Evolutionary conservation across 2,888 invertebrate genomes (phyloP), one percentile per base, ranked within the genome.

Genomic region (Volucella bombylans): DNA sequence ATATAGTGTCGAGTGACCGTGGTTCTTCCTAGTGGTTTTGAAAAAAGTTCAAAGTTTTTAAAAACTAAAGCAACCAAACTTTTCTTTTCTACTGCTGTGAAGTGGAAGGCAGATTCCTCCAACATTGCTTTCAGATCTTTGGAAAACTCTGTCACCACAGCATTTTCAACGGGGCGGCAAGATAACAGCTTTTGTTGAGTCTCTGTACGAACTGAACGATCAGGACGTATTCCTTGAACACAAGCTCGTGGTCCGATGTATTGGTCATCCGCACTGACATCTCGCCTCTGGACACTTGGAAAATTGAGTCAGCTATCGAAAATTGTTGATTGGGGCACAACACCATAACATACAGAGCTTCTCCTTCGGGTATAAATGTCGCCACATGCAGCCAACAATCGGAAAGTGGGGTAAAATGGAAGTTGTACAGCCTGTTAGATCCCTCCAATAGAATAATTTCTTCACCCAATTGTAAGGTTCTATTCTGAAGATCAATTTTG

Each of bases 111-210:
- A 41, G 59, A 14, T 59, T 59, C 15, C 0, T 59, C 39, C 15
- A 59, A 4, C 0, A 59, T n/a, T 4, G 6, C 59, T 15, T 41
- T 14, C 41, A 59, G 38, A 14, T 41, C 59, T 2, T 41, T n/a
- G 41, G 39, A 15, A 1, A 41, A 41, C 15, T 39, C 59, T 4
- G n/a, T 41, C 14, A n/a, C 41, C 0, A 23, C 59, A 59, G 59
- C 59, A 41, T 41, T 59, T 41, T 59, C 59, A 59, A 41, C 8
- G 59, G 57, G 41, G 39, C 55, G 59, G 59, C 39, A 59, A 15
- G 14, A 49, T 4, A 49, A 49, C 49, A 49, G 14, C 3, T 9
- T 49, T 15, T 3, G 49, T 49, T 49, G 49, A 49, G 49, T 49
- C 49, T 49, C 10, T n/a, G n/a, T n/a, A n/a, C n/a, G 49, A 49